Percentiles rank a stretch among this genome's conserved stretches.
phyloP scores from a whole-genome alignment of 2,888 invertebrate species.

The Hydrotaea cyrtoneurina region DNA sequence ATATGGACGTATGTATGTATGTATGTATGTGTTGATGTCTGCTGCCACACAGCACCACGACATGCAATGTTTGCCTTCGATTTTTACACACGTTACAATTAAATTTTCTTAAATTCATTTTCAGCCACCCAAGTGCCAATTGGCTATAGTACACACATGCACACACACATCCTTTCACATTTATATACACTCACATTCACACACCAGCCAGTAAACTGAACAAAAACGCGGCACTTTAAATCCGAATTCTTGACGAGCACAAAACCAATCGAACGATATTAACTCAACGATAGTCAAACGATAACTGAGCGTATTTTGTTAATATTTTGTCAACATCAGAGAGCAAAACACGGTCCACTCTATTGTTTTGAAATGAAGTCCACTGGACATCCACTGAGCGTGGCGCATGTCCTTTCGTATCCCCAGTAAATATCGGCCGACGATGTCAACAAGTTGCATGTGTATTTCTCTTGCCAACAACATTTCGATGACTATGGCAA shows the following conservation, averaged over 20 bases:
- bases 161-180: not conserved
- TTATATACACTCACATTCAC: not conserved
- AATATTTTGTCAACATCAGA: not conserved
- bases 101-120: conserved; percentile 17
- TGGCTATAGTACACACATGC: not conserved
- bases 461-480: not conserved
- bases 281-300: conserved; percentile 12
- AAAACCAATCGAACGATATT: not conserved
- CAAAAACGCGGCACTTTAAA: not conserved
- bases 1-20: not conserved
- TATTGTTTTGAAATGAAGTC: too few species aligned
- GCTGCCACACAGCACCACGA: not conserved
- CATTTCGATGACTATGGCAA: not conserved
- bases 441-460: conserved; percentile 31
- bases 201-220: not conserved
- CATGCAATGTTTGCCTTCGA: not conserved
- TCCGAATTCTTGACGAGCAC: not conserved
- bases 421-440: not conserved
- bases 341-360: not conserved
- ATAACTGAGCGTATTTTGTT: not conserved
- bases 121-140: not conserved
- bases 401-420: not conserved
- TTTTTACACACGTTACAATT: not conserved
- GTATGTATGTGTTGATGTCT: not conserved
- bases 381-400: too few species aligned